phyloP scores from a whole-genome alignment of 1,140 invertebrate species.

The Apis mellifera region DNA sequence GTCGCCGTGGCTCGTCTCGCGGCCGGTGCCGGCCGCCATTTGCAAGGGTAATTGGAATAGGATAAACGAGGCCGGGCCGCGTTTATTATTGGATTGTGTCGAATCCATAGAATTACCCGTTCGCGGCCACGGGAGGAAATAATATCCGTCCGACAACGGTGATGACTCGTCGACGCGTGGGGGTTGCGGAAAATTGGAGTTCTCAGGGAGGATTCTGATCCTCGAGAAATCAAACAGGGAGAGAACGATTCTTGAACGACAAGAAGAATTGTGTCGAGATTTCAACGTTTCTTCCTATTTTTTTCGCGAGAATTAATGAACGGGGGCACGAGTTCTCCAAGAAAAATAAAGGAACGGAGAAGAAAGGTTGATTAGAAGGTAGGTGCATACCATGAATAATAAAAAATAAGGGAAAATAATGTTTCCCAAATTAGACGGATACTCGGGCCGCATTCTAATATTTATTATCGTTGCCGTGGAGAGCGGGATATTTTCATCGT shows the following conservation, averaged over 20 bases:
- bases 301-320: no score
- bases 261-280: no score
- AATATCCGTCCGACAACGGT: constrained; percentile 2
- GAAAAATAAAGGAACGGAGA: neutral
- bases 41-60: constrained; percentile 46
- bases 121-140: neutral
- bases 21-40: constrained; percentile 20
- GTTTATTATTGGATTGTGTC: constrained; percentile 42
- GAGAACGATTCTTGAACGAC: no score
- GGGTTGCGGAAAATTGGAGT: neutral
- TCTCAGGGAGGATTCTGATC: neutral
- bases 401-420: no score
- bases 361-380: neutral
- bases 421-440: neutral
- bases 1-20: neutral
- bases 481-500: constrained; percentile 23
- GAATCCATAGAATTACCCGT: neutral
- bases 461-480: constrained; percentile 42
- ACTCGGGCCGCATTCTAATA: constrained; percentile 27
- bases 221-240: no score
- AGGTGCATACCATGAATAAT: neutral
- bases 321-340: no score
- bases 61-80: constrained; percentile 32
- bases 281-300: no score
- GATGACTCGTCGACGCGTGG: neutral